These are phyloP conservation scores for Chelonus insularis DNA, from an alignment of 1,140 invertebrate species.

Conservation along the genomic window DNA sequence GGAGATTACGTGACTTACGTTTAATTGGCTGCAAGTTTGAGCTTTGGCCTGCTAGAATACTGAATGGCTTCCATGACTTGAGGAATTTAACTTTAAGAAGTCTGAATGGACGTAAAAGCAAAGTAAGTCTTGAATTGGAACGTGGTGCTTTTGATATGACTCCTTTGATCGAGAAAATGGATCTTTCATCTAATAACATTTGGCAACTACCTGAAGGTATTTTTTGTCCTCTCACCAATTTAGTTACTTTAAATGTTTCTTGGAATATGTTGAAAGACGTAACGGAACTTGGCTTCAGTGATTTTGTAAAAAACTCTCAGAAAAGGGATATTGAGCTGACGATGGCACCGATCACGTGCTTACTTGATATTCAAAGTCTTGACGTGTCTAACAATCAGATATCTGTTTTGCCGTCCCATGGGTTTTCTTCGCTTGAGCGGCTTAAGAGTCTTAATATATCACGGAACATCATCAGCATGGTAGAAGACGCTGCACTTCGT, in stretches of 20 bases:
- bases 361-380: conserved; percentile 77
- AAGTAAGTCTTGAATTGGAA: conserved; percentile 78
- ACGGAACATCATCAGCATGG: conserved; percentile 83
- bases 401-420: conserved; percentile 75
- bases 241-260: conserved; percentile 79
- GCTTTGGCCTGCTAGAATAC: conserved; percentile 70
- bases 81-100: conserved; percentile 81
- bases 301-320: conserved; percentile 31
- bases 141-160: conserved; percentile 72
- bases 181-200: conserved; percentile 86
- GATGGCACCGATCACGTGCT: conserved; percentile 63
- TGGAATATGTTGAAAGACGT: conserved; percentile 84
- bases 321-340: conserved; percentile 36
- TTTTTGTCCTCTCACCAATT: conserved; percentile 79
- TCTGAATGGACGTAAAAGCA: conserved; percentile 75
- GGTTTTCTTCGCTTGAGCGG: conserved; percentile 75
- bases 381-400: conserved; percentile 87
- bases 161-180: conserved; percentile 76
- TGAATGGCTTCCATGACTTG: conserved; percentile 75
- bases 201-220: conserved; percentile 83
- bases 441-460: conserved; percentile 77
- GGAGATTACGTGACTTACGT: conserved; percentile 74
- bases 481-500: conserved; percentile 77
- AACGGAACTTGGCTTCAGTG: conserved; percentile 76
- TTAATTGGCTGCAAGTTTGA: conserved; percentile 82